Evolutionary conservation across 2,888 invertebrate species (phyloP).

Genomic region (Dicranocentrus wangi): DNA sequence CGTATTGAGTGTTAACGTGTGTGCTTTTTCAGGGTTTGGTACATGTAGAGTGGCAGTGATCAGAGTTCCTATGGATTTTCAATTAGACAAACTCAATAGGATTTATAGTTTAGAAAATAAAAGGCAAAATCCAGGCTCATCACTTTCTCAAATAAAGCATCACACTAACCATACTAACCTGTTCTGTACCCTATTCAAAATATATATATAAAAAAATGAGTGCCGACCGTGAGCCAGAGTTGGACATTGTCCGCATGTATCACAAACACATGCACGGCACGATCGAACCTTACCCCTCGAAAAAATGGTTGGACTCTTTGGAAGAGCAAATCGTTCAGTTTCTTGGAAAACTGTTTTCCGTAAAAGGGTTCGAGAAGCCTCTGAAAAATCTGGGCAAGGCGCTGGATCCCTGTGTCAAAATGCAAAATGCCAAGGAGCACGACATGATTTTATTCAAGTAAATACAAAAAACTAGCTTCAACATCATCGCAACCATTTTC

Average conservation of each 20-base stretch:
- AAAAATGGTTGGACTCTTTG: slow-evolving; percentile 37
- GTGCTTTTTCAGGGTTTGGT: too few relatives aligned
- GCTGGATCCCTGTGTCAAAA: slow-evolving; percentile 27
- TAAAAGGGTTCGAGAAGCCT: slow-evolving; percentile 30
- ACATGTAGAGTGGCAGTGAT: too few relatives aligned
- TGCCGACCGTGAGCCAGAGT: too few relatives aligned
- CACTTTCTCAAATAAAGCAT: too few relatives aligned
- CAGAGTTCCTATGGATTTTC: too few relatives aligned
- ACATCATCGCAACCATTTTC: neutral
- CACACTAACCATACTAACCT: too few relatives aligned
- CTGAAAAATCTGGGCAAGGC: slow-evolving; percentile 14
- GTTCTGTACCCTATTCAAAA: too few relatives aligned
- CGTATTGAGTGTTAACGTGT: too few relatives aligned
- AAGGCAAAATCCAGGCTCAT: too few relatives aligned
- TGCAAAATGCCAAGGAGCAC: slow-evolving; percentile 14
- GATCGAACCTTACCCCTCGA: slow-evolving; percentile 18
- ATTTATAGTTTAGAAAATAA: too few relatives aligned
- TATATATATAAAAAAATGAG: too few relatives aligned
- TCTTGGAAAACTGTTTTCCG: slow-evolving; percentile 37
- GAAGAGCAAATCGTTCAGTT: slow-evolving; percentile 47
- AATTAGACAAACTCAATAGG: too few relatives aligned
- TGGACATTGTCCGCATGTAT: slow-evolving; percentile 42
- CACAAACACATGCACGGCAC: slow-evolving; percentile 45
- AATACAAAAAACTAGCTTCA: neutral
- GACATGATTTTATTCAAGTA: slow-evolving; percentile 45